Conservation (phyloP, 2,888 invertebrate species). For the Thyatira batis region DNA sequence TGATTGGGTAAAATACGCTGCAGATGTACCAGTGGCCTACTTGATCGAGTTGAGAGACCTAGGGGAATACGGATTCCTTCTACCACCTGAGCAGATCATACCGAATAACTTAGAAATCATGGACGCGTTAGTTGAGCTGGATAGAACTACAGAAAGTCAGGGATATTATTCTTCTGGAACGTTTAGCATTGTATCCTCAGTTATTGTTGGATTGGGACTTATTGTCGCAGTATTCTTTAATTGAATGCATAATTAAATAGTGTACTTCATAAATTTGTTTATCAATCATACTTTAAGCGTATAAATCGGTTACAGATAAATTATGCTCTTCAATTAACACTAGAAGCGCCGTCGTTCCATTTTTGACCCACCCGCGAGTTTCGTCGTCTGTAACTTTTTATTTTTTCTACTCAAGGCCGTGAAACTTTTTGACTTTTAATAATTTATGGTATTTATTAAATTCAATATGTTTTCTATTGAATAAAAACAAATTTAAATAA, state of each 20-base stretch:
- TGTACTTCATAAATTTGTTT: neutral
- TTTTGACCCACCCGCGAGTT: too few species aligned
- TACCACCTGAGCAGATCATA: conserved; percentile 78
- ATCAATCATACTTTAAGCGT: neutral
- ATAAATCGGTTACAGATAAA: too few species aligned
- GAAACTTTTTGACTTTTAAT: too few species aligned
- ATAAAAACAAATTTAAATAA: too few species aligned
- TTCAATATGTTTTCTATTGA: too few species aligned
- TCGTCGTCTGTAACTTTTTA: too few species aligned
- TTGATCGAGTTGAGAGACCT: conserved; percentile 84
- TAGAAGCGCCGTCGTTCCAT: too few species aligned
- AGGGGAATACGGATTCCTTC: conserved; percentile 81
- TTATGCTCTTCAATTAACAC: too few species aligned
- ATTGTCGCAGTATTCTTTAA: conserved; percentile 16
- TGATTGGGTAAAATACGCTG: conserved; percentile 82
- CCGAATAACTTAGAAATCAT: conserved; percentile 83
- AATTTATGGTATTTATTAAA: too few species aligned
- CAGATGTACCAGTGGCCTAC: conserved; percentile 77
- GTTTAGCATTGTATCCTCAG: conserved; percentile 26
- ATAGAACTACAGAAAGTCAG: conserved; percentile 52
- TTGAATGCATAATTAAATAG: conserved; percentile 9
- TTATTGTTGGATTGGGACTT: conserved; percentile 27
- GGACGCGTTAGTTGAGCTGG: conserved; percentile 77
- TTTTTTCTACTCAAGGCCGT: too few species aligned
- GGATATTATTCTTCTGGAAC: conserved; percentile 49